phyloP scores from a whole-genome alignment of 35 echinoderm and acorn worm species.

The Heliocidaris tuberculata region DNA sequence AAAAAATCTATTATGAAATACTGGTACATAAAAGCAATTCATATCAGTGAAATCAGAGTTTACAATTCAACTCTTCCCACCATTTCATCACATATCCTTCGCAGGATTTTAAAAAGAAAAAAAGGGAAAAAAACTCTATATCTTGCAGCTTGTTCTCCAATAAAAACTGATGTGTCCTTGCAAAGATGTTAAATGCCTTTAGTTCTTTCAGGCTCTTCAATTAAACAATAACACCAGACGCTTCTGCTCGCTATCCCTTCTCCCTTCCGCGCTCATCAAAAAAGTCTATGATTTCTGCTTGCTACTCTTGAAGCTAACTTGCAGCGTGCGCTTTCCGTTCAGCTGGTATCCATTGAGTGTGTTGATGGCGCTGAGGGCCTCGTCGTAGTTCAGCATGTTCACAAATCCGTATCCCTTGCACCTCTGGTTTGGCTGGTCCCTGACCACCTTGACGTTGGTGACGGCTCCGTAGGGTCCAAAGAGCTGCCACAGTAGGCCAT shows the following conservation, averaged over 20 bases:
- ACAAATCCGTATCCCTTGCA: slow-evolving; percentile 99
- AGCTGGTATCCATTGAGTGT: slow-evolving; percentile 91
- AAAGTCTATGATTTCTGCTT: slow-evolving; percentile 63
- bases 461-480: slow-evolving; percentile 97
- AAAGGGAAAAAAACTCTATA: background rate
- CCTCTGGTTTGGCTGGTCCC: slow-evolving; percentile 85
- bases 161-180: slow-evolving; percentile 16
- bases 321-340: slow-evolving; percentile 79
- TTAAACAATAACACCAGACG: slow-evolving; percentile 3
- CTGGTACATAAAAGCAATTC: slow-evolving; percentile 47
- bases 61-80: background rate
- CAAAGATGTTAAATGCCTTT: background rate
- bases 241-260: background rate
- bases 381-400: slow-evolving; percentile 99
- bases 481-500: slow-evolving; percentile 92
- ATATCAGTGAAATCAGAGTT: slow-evolving; percentile 24
- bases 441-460: slow-evolving; percentile 94
- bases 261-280: background rate
- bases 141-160: slow-evolving; percentile 30
- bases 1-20: slow-evolving; percentile 47
- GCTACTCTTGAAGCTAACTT: slow-evolving; percentile 98
- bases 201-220: slow-evolving; percentile 38
- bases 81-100: background rate
- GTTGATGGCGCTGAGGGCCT: slow-evolving; percentile 84
- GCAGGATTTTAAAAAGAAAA: slow-evolving; percentile 35